Base-by-base conservation (phyloP, 2,113 vertebrate species). In the Gobius niger region DNA sequence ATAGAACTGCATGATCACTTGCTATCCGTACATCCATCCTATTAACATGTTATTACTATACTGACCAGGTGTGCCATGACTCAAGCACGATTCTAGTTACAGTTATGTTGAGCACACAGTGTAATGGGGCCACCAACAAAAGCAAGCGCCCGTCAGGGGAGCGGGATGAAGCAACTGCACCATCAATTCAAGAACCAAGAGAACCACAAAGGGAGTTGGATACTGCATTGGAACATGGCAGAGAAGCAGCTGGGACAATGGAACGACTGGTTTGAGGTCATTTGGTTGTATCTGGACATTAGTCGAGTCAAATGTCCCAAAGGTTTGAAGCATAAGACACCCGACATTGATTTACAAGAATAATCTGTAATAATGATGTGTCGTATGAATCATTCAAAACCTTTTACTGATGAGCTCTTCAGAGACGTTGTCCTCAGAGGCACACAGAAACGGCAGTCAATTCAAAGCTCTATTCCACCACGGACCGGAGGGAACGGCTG, bases 401-500 rank as follows among this genome's bases (percentile, higher is more conserved):
- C 50, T 80, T 49, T 59, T 42, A 56, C 61, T 50, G 41, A 50
- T 40, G n/a, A 69, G 60, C 47, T 54, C 47, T 64, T 63, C 40
- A 46, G 49, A 41, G 34, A 50, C 44, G 40, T 40, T 13, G 62
- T 59, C 19, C 70, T 73, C 24, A 60, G 64, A 72, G 57, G 46
- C 40, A 42, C 13, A n/a, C 12, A 40, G 46, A 71, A 53, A 69
- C 41, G 53, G 56, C 71, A 79, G 69, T 70, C 66, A 83, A 76
- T 74, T 60, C 68, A 44, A 54, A 44, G 56, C 65, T 80, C 78
- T 63, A 72, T 76, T 73, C 53, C 12, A 63, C 67, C 80, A 71
- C 72, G 63, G 63, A 75, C 78, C 75, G 56, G 1, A 42, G 61
- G 61, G 74, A 84, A 89, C 42, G 80, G 85, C 84, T 83, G 83